Evolutionary conservation across 1,140 invertebrate genomes (phyloP), one percentile per base, ranked within the genome.

Genomic region (Lepidotrigona ventralis): DNA sequence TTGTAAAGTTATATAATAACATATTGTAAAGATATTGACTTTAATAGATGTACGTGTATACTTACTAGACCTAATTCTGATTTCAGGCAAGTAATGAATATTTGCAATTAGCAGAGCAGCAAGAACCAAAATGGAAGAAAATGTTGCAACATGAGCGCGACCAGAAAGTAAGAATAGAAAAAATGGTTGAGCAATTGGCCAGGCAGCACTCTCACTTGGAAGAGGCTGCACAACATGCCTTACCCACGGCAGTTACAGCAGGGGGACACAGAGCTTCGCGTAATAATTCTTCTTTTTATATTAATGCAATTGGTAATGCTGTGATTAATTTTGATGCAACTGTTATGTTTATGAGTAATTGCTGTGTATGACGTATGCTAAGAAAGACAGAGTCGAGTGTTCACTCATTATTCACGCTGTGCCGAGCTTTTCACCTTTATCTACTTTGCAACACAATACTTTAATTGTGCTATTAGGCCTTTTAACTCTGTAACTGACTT

Each of bases 111-210:
- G 98, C 98, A 14, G 96, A 98, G 87, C 96, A 96, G 15, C 98
- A 98, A 83, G 97, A 98, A 74, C 96, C 97, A 66, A 98, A 98
- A 88, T 98, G 98, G 97, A 97, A 97, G 86, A 97, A 97, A 87
- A 96, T 98, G 92, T 93, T 99, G 73, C 97, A 99, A 85, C 97
- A 99, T 92, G 99, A 99, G 91, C 96, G 99, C 4, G 98, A 99
- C 85, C 98, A 99, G 94, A 96, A 98, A 88, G 95, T 97, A 88
- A 95, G 98, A n/a, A 94, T 99, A 68, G 98, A 99, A 93, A 98
- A 99, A 91, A 98, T 99, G 94, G 98, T 99, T 6, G 99, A 99
- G 93, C 98, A 99, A 89, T 95, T 99, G 70, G 99, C 99, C 3
- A 96, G 98, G 86, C 99, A 99, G 93, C 99, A 99, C 92, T 98